Evolutionary conservation across 2,888 invertebrate genomes (phyloP).

Genomic region (Muscina levida): DNA sequence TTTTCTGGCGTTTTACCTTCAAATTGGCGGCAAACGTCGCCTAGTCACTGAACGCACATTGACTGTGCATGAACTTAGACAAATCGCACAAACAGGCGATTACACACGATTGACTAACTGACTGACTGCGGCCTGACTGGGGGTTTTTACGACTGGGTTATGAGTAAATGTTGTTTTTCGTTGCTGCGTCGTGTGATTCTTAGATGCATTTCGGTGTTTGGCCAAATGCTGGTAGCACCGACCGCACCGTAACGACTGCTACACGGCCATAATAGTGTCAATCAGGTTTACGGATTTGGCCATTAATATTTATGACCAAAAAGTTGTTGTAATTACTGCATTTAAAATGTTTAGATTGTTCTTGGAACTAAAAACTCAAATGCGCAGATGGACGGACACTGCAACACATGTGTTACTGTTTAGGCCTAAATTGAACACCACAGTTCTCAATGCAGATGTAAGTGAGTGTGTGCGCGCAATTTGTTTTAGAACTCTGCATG

Average conservation of each 20-base stretch:
- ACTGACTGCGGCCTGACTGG: constrained; percentile 67
- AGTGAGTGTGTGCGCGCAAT: constrained; percentile 44
- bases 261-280: constrained; percentile 37
- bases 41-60: constrained; percentile 62
- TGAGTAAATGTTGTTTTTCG: constrained; percentile 67
- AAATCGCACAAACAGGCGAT: constrained; percentile 69
- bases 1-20: constrained; percentile 63
- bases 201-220: constrained; percentile 25
- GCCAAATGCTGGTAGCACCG: constrained; percentile 66
- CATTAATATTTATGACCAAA: constrained; percentile 56
- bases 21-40: constrained; percentile 55
- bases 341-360: constrained; percentile 34
- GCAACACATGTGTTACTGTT: background rate
- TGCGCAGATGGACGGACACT: no score
- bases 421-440: constrained; percentile 21
- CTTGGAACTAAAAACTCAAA: background rate
- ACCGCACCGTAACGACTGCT: constrained; percentile 63
- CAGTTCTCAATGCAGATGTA: constrained; percentile 27
- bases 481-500: constrained; percentile 16
- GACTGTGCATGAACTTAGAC: constrained; percentile 61
- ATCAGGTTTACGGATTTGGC: constrained; percentile 46
- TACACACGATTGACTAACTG: constrained; percentile 69
- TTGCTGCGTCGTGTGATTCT: constrained; percentile 12
- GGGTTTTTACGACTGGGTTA: constrained; percentile 72
- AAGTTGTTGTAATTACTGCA: constrained; percentile 50